Base-by-base conservation (phyloP, 2,888 invertebrate species). In the Coecobrya sp. region DNA sequence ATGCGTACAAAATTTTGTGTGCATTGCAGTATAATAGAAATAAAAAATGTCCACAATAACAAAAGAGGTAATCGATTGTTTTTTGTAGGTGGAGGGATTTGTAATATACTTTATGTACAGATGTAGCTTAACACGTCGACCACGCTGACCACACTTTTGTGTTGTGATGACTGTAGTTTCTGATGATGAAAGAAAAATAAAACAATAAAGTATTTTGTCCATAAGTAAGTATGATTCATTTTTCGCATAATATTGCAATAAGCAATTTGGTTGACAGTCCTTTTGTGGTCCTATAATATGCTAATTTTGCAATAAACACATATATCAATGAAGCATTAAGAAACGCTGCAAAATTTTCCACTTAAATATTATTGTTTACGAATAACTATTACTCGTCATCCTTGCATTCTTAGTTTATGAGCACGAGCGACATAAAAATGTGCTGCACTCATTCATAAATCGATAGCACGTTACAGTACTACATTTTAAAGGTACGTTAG, bases 131-230 rank as follows among this genome's bases (percentile, higher is more conserved):
- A 36, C 7, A 52, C 52, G 13, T 52, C 16, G 8, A 59, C 7
- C 59, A 59, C 25, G 30, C 5, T 13, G 10, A 68, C 68, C 68
- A n/a, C 68, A 59, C 22, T 59, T n/a, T 0, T 8, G n/a, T 2
- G 2, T 84, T 82, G 45, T 82, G 22, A 62, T 30, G 59, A 25
- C 19, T 27, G 19, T 25, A 49, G 30, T 86, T 45, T 42, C 11
- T 36, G 27, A 49, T 88, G 87, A 79, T 79, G 65, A 88, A 88
- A 88, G 87, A 36, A 16, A 2, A 79, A 79, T 79, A 62, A 88
- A 22, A 13, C 68, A 19, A 59, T 0, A 65, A 8, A 30, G 45
- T n/a, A 70, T n/a, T 30, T 65, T 36, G 36, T 7, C 36, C 36
- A 36, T 4, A 36, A 36, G 36, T 36, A 42, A 65, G 22, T 19